Evolutionary conservation across 2,797 vertebrate genomes (phyloP).

Genomic region (Aselliscus stoliczkanus): DNA sequence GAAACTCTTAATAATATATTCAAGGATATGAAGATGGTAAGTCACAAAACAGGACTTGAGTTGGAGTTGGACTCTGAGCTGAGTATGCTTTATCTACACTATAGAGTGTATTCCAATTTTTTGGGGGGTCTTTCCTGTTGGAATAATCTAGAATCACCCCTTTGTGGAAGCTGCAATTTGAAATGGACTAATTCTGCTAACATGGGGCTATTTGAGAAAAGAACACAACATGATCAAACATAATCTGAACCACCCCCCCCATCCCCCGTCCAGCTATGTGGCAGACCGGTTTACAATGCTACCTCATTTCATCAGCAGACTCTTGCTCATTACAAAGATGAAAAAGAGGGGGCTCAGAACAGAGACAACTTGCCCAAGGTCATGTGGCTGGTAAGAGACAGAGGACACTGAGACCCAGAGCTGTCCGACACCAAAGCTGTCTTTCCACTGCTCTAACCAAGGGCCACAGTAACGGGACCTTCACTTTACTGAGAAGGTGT

Average conservation of each 20-base stretch:
- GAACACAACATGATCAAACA: not conserved
- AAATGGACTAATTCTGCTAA: not conserved
- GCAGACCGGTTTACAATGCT: not conserved
- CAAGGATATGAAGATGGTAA: not conserved
- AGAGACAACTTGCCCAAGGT: not conserved
- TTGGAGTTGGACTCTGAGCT: not conserved
- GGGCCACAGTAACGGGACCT: not conserved
- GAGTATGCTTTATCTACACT: not conserved
- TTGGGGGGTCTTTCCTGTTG: not conserved
- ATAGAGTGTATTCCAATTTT: not conserved
- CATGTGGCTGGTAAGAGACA: not conserved
- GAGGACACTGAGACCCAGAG: not conserved
- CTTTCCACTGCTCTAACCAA: not conserved
- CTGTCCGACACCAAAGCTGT: not conserved
- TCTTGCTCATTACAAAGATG: not conserved
- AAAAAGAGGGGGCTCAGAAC: not conserved
- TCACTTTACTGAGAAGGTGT: slow-evolving; percentile 29
- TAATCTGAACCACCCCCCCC: not conserved
- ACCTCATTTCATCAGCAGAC: not conserved
- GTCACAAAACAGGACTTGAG: not conserved
- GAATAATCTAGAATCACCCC: not conserved
- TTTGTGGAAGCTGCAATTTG: not conserved
- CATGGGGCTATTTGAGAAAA: not conserved
- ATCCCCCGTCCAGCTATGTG: not conserved
- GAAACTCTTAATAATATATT: not conserved